Evolutionary conservation across 2,888 invertebrate genomes (phyloP).

Genomic region (Scrobipalpa costella): DNA sequence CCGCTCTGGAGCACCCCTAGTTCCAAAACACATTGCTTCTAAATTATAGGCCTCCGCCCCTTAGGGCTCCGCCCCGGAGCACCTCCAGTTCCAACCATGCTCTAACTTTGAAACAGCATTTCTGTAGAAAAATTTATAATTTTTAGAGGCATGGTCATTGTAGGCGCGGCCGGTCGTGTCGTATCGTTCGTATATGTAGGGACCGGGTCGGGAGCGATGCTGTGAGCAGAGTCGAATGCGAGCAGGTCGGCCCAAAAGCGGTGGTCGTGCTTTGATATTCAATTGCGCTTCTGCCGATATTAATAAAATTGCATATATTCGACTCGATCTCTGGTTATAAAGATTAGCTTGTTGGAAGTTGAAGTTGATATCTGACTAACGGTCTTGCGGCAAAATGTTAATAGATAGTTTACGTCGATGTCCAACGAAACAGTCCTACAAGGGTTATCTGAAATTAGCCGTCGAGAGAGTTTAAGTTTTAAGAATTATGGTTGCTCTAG

Average conservation of each 20-base stretch:
- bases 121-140: background rate
- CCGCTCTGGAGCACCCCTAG: no score
- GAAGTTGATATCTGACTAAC: background rate
- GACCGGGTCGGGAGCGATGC: background rate
- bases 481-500: no score
- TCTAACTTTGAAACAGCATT: background rate
- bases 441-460: no score
- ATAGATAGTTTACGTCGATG: no score
- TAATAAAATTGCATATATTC: no score
- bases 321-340: no score
- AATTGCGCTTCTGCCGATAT: slow-evolving; percentile 1
- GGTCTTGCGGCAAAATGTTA: no score
- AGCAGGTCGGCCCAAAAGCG: background rate
- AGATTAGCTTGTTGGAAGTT: background rate
- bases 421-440: no score
- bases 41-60: background rate
- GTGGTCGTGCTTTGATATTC: slow-evolving; percentile 2
- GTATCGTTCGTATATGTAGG: background rate
- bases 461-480: no score
- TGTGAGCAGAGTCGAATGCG: no score
- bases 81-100: background rate
- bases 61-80: background rate
- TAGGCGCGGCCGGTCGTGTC: background rate
- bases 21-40: no score
- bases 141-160: background rate